Percentiles rank a stretch among this genome's conserved stretches.
Conservation (phyloP, 2,113 vertebrate species). For the Sinocyclocheilus grahami region DNA sequence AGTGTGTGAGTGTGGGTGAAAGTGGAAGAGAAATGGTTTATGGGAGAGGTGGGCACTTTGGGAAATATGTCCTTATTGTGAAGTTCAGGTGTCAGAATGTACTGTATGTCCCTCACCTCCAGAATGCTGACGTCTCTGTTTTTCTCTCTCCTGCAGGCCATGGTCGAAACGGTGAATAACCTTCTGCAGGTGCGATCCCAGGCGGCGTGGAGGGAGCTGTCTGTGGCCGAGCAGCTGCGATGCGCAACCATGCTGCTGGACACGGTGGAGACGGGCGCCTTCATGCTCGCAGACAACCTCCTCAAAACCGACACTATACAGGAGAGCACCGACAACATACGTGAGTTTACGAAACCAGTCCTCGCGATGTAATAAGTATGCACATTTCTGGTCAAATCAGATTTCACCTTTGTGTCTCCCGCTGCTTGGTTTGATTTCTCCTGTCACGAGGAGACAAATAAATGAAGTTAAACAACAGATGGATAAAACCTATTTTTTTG, state of each 20-base stretch:
- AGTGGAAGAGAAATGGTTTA: constrained; percentile 51
- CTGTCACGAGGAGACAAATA: constrained; percentile 4
- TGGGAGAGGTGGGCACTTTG: constrained; percentile 48
- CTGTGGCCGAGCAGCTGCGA: constrained; percentile 87
- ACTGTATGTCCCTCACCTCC: not conserved
- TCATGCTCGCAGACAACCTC: constrained; percentile 97
- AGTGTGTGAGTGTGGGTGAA: constrained; percentile 18
- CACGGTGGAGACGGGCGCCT: constrained; percentile 95
- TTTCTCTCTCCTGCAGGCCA: constrained; percentile 79
- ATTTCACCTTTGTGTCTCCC: not conserved
- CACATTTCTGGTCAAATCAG: not conserved
- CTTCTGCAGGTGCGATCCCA: constrained; percentile 91
- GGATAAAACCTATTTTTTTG: not conserved
- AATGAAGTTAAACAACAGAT: constrained; percentile 29
- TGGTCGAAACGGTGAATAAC: constrained; percentile 99
- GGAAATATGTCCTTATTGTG: constrained; percentile 54
- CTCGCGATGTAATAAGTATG: too few relatives aligned
- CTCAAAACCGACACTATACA: constrained; percentile 97
- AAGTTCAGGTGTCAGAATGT: constrained; percentile 50
- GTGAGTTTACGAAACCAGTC: constrained; percentile 77
- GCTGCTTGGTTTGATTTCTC: not conserved
- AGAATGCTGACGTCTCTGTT: constrained; percentile 3
- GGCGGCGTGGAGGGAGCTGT: constrained; percentile 89
- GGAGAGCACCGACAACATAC: constrained; percentile 94
- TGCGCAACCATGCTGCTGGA: constrained; percentile 94